Evolutionary conservation across 2,113 vertebrate species (phyloP), one percentile per base, ranked within the genome.

Genomic region (Psilopogon haemacephalus): DNA sequence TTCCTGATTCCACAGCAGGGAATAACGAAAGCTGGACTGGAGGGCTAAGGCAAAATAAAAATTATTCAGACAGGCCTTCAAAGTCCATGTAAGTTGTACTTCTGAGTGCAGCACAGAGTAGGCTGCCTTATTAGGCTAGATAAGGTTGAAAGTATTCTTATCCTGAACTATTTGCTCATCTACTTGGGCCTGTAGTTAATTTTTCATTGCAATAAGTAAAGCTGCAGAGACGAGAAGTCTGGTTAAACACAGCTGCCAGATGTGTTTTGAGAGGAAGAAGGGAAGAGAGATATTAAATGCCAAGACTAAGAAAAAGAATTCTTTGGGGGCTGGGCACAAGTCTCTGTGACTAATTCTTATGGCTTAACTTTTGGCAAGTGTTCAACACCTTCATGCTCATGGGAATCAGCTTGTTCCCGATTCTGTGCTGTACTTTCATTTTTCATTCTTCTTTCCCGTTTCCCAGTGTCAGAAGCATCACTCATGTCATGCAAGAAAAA

Each of bases 141-240:
- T 85, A 76, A 76, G 26, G 55, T 62, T 94, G 91, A 50, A 87
- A 79, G 55, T 73, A 91, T 94, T 83, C 63, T 89, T 40, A 91
- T 79, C 37, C 67, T 85, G 71, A 95, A 37, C 50, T 84, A 33
- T 85, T 87, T 82, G 58, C 30, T 87, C 38, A 83, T 90, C 70
- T 92, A 11, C 59, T 72, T 89, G 33, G 15, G 63, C 37, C 55
- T 62, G 32, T 93, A 89, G 91, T 83, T 76, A 5, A 63, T 85
- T 87, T 91, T 94, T 91, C 89, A 63, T 76, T 89, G 75, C 71
- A 89, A 74, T 44, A 55, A 62, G 58, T 32, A 63, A 64, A 84
- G 58, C 14, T 48, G n/a, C 67, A 75, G 24, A 89, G 67, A 75
- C 54, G 56, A 89, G 68, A 89, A 24, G 65, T 75, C 54, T 92